Evolutionary conservation across 2,113 vertebrate species (phyloP).

Genomic region (Actenoides hombroni): DNA sequence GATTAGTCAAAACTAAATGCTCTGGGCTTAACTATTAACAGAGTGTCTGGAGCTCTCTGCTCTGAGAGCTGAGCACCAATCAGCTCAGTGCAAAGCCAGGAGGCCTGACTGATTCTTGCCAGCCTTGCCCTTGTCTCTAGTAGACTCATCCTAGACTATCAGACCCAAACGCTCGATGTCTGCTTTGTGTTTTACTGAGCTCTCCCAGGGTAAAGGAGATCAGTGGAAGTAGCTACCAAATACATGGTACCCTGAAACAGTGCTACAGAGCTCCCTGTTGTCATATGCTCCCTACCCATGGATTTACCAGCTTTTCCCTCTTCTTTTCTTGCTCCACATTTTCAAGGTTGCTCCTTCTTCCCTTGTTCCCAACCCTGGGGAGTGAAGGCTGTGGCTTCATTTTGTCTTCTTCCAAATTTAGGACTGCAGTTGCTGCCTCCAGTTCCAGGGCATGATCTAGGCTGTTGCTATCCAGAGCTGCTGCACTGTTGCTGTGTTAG

Average conservation of each 20-base stretch:
- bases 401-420: not conserved
- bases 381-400: not conserved
- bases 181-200: not conserved
- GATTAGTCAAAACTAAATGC: conserved; percentile 27
- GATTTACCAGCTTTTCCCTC: not conserved
- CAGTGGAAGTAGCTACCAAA: not conserved
- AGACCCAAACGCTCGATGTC: not conserved
- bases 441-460: not conserved
- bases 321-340: not conserved
- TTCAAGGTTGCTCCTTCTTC: not conserved
- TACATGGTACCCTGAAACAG: not conserved
- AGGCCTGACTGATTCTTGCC: not conserved
- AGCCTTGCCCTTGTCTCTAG: not conserved
- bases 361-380: not conserved
- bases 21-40: conserved; percentile 47
- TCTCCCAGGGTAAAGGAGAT: not conserved
- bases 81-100: not conserved
- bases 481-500: not conserved
- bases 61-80: not conserved
- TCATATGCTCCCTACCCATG: not conserved
- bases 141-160: not conserved
- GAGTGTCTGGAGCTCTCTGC: not conserved
- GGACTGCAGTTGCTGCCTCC: not conserved
- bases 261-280: not conserved
- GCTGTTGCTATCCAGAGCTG: not conserved